Base-by-base conservation (phyloP, 2,797 vertebrate genomes). In the Benthosema pterotum region DNA sequence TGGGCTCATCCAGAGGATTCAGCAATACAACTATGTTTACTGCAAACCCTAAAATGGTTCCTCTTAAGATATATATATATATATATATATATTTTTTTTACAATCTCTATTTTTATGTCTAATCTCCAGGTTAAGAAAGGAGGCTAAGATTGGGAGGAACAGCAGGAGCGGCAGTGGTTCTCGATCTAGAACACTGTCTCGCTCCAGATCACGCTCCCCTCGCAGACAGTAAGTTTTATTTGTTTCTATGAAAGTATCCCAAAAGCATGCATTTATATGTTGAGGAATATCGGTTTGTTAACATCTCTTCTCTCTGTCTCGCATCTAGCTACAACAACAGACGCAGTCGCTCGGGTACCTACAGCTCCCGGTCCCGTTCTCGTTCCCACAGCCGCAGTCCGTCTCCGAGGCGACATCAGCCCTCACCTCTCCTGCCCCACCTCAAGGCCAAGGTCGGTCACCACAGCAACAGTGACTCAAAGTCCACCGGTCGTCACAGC, bases 341-440 rank as follows among this genome's bases (percentile, higher is more conserved):
- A 69, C 92, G 96, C 63, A 99, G 98, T 79, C 93, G 94, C 78
- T 99, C 98, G 0, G 98, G 96, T 72, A 98, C 98, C 0, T 99
- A 96, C 94, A 99, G 98, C 83, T 99, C 98, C 0, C 92, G 95
- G 12, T 99, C 97, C 0, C 94, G 95, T 52, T 98, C 96, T 75
- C 91, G 95, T 56, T 97, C 97, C n/a, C 96, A 94, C 87, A 99
- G 96, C 85, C 95, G 95, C 79, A 98, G 96, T 49, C 94, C 92
- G 11, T 95, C 96, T 2, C 97, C 97, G 0, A 93, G 95, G 7
- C 90, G 97, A 5, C 96, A 98, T 71, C 96, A 91, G 0, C 95
- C 90, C 1, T 94, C 97, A 0, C 96, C 96, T 13, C 91, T 94
- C 16, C 95, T 98, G 76, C 85, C 94, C 67, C 96, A 97, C 72